Conservation (phyloP, 2,113 vertebrate genomes). For the Tonatia bakeri region DNA sequence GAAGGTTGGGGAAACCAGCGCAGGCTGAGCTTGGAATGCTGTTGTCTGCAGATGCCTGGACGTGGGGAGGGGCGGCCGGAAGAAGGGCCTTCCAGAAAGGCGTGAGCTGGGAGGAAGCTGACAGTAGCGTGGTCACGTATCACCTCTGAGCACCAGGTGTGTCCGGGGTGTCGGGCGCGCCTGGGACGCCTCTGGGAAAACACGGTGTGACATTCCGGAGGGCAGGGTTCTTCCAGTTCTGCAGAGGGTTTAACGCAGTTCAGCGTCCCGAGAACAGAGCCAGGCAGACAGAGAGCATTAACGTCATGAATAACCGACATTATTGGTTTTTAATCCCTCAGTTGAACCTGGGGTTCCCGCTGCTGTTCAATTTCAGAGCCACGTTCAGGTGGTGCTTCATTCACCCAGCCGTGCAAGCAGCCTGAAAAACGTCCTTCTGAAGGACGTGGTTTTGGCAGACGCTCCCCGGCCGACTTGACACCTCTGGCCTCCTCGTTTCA, state of each 20-base stretch:
- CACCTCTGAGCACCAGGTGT: accelerated
- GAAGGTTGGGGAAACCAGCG: neutral
- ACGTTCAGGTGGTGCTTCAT: accelerated
- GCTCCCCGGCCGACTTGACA: neutral
- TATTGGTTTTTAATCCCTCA: neutral
- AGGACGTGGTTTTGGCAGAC: no score
- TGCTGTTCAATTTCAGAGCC: neutral
- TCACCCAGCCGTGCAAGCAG: no score
- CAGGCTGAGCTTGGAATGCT: accelerated
- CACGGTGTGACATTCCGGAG: accelerated
- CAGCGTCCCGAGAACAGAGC: neutral
- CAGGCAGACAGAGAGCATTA: neutral
- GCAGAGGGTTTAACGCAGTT: neutral
- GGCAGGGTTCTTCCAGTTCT: neutral
- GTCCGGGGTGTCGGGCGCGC: accelerated
- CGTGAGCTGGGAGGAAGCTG: no score
- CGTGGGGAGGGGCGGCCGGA: accelerated
- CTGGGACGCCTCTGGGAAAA: accelerated
- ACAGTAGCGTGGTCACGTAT: accelerated
- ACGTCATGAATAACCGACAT: neutral
- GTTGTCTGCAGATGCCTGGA: accelerated
- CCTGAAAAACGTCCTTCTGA: no score
- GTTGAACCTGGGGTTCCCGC: accelerated
- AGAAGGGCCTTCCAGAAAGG: neutral
- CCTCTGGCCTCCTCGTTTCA: neutral